These are phyloP conservation scores for Cephalopholis sonnerati DNA, from an alignment of 2,113 vertebrate genomes.

Conservation along the genomic window DNA sequence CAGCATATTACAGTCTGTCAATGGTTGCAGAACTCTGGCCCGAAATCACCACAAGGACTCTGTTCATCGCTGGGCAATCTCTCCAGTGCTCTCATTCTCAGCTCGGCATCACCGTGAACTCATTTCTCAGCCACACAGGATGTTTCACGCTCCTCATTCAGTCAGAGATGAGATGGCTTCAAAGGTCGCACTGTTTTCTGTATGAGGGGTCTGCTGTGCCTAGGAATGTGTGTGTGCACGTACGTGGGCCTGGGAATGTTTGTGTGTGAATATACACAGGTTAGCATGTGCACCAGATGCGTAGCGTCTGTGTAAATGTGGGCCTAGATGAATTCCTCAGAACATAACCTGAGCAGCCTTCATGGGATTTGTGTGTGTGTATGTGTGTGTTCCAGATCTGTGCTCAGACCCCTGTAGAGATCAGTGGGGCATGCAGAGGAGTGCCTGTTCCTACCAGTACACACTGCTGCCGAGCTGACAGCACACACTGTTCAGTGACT, in stretches of 20 bases:
- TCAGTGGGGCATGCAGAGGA: constrained; percentile 66
- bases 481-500: constrained; percentile 66
- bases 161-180: constrained; percentile 71
- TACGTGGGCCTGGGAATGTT: background rate
- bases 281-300: constrained; percentile 4
- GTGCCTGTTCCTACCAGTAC: constrained; percentile 54
- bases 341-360: constrained; percentile 43
- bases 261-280: constrained; percentile 18
- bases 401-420: constrained; percentile 65
- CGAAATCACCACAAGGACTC: constrained; percentile 42
- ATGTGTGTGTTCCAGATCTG: constrained; percentile 56
- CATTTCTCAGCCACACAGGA: constrained; percentile 74
- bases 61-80: constrained; percentile 58
- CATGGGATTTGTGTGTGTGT: constrained; percentile 34
- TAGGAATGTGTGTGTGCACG: constrained; percentile 1
- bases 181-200: constrained; percentile 71
- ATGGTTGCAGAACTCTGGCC: constrained; percentile 10
- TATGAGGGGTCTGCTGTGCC: constrained; percentile 25
- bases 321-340: constrained; percentile 24
- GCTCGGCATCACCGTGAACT: constrained; percentile 61
- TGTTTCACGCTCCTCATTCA: constrained; percentile 60
- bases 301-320: constrained; percentile 26
- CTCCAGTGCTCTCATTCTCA: constrained; percentile 63
- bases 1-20: constrained; percentile 39
- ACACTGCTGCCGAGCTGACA: constrained; percentile 69